phyloP scores from a whole-genome alignment of 2,113 vertebrate genomes.

The Aspidoscelis tigris region DNA sequence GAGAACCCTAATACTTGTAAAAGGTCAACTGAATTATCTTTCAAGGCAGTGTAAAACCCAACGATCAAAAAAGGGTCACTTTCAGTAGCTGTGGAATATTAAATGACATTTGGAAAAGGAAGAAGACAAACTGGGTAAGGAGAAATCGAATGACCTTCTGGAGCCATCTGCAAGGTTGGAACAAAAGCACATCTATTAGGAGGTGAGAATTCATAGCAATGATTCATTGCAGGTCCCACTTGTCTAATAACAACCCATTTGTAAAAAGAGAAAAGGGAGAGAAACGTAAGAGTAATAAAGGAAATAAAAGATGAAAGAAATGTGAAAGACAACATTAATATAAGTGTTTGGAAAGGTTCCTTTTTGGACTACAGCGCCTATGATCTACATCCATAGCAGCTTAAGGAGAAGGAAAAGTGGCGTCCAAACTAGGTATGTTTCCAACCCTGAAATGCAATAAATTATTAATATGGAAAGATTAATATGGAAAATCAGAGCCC shows the following conservation, averaged over 20 bases:
- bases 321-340: not conserved
- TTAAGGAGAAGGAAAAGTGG: no score
- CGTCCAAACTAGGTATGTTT: no score
- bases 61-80: not conserved
- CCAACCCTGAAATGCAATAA: no score
- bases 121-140: not conserved
- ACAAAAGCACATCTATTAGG: not conserved
- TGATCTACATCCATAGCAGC: no score
- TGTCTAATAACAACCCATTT: not conserved
- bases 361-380: no score
- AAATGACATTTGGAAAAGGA: not conserved
- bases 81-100: not conserved
- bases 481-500: no score
- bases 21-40: not conserved
- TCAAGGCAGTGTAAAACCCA: no score
- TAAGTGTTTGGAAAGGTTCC: no score
- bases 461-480: no score
- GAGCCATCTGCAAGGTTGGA: not conserved
- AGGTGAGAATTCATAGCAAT: not conserved
- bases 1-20: no score
- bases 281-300: not conserved
- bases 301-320: not conserved
- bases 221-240: not conserved
- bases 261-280: not conserved
- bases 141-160: not conserved